Base-by-base conservation (phyloP, 2,113 vertebrate species). In the Trematocara unimaculatum region DNA sequence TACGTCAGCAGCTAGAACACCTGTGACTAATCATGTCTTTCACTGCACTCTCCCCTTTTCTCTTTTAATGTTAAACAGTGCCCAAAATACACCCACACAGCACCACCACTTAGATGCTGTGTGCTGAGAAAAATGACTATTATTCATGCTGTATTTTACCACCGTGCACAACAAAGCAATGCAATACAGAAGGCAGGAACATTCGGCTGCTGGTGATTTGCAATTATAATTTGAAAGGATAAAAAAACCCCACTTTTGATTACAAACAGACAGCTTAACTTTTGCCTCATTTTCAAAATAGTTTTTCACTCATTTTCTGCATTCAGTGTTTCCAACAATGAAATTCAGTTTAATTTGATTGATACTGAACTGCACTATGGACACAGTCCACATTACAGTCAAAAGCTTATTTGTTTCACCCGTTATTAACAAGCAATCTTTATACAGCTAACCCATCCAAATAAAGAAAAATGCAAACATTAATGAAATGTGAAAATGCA, bases 21-120 rank as follows among this genome's bases (percentile, higher is more conserved):
- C 92, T 91, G 90, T 94, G 93, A 91, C 88, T 93, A 95, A 94
- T 92, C 83, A 82, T 80, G 80, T 92, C 86, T 90, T 91, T 93
- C 86, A 47, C 81, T 91, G 92, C 83, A 83, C 92, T 91, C 87
- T 87, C 84, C 85, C 84, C 83, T 84, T 89, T 92, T 87, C 81
- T 90, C 90, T 91, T 77, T 82, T 86, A 88, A 91, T 93, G 91
- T 93, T 93, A 94, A 90, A 92, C 84, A 91, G 87, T 78, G 78
- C 86, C 91, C 86, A 84, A 89, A 94, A 94, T 87, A 91, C 91
- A n/a, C 94, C 93, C 84, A 84, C 93, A 20, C 89, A 94, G 29
- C 81, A 85, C 38, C 87, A 90, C 84, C 92, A 87, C 87, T 92
- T 87, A 92, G 79, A 87, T 92, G 86, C 86, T 90, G 82, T 77